These are phyloP conservation scores for Zelleria hepariella DNA, from an alignment of 2,888 invertebrate genomes.

Conservation along the genomic window DNA sequence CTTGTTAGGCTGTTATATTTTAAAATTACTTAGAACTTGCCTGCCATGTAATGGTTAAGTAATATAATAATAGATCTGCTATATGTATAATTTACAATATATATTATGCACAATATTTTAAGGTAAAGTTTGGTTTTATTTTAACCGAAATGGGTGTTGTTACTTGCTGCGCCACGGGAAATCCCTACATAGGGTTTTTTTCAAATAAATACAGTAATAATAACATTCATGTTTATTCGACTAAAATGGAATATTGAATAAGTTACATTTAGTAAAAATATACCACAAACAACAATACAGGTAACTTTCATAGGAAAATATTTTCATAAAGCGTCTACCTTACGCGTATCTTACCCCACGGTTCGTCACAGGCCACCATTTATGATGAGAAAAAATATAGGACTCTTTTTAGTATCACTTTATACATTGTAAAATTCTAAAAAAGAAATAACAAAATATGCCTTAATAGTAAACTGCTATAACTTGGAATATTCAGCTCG, in stretches of 20 bases:
- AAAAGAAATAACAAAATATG: neutral
- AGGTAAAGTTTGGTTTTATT: neutral
- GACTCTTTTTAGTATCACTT: neutral
- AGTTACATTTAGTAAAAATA: neutral
- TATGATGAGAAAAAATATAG: neutral
- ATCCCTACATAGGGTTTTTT: no score
- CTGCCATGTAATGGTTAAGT: no score
- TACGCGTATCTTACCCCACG: neutral
- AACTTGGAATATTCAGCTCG: neutral
- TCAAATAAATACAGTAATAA: neutral
- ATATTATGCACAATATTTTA: neutral
- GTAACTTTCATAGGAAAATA: neutral
- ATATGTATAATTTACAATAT: neutral
- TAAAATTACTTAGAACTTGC: no score
- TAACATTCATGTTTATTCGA: neutral
- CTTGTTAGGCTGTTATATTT: no score
- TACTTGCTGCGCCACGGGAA: no score
- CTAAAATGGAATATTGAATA: neutral
- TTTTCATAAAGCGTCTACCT: neutral
- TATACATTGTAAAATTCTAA: neutral
- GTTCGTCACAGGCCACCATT: neutral
- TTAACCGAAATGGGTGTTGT: neutral
- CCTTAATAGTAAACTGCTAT: neutral
- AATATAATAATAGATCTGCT: neutral
- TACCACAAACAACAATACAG: neutral